A percentile compares a stretch with the other conserved stretches of the same genome.
These are phyloP conservation scores for Corythaixoides concolor DNA, from an alignment of 2,113 vertebrate genomes.

Conservation along the genomic window DNA sequence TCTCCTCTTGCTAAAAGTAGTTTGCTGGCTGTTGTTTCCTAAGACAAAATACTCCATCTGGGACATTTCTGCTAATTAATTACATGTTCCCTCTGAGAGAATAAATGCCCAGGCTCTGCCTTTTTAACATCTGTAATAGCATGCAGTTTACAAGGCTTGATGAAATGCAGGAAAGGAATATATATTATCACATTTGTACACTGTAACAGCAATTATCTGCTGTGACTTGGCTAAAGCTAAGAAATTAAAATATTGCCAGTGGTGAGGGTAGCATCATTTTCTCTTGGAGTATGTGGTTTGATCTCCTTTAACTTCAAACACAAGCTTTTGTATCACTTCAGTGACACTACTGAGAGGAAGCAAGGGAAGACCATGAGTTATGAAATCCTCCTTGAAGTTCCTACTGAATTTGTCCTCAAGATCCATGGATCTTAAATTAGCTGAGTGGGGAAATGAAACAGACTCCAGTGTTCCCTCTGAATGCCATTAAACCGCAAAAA, in stretches of 20 bases:
- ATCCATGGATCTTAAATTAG: neutral
- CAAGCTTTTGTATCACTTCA: neutral
- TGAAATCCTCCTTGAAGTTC: neutral
- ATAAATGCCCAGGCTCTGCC: neutral
- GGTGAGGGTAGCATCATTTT: neutral
- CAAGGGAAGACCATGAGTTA: neutral
- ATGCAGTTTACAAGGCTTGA: neutral
- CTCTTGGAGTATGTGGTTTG: neutral
- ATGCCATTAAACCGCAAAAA: neutral
- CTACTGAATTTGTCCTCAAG: neutral
- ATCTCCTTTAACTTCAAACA: neutral
- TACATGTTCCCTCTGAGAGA: neutral
- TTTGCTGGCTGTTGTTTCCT: neutral
- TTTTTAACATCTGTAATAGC: neutral
- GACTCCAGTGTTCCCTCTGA: neutral
- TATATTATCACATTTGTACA: neutral
- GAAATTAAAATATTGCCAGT: neutral
- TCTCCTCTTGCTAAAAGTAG: neutral
- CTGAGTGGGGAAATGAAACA: neutral
- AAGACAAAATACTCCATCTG: conserved; percentile 1
- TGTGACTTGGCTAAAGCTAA: neutral
- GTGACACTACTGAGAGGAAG: neutral
- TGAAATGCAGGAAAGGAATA: neutral
- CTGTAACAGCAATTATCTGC: neutral
- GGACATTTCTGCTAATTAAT: conserved; percentile 8